Conservation (phyloP, 2,113 vertebrate species). For the Anoplopoma fimbria region DNA sequence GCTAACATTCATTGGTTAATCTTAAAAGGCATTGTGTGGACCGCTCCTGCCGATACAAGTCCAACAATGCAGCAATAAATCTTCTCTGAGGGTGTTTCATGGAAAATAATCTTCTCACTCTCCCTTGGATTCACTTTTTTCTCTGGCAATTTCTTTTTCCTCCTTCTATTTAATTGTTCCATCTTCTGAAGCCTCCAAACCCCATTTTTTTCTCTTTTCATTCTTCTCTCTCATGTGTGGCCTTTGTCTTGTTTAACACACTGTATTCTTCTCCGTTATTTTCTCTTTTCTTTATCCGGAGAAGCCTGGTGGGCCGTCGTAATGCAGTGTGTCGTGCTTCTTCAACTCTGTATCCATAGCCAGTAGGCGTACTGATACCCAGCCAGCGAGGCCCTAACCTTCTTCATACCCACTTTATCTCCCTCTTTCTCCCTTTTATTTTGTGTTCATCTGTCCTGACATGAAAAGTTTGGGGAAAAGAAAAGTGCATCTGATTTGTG, state of each 20-base stretch:
- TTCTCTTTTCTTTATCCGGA: conserved; percentile 18
- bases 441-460: conserved; percentile 14
- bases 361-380: background rate
- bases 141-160: background rate
- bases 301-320: background rate
- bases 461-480: background rate
- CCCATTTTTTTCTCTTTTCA: background rate
- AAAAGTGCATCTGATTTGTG: conserved; percentile 32
- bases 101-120: background rate
- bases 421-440: conserved; percentile 1
- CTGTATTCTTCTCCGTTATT: background rate
- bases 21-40: conserved; percentile 33
- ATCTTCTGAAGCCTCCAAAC: background rate
- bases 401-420: conserved; percentile 29
- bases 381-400: background rate
- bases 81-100: conserved; percentile 26
- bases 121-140: conserved; percentile 29
- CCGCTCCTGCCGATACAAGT: conserved; percentile 20
- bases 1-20: conserved; percentile 30
- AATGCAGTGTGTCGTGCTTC: background rate
- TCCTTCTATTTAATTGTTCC: conserved; percentile 17
- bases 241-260: conserved; percentile 24
- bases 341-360: conserved; percentile 18
- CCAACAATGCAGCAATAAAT: conserved; percentile 6
- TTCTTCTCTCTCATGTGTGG: background rate